A percentile compares a stretch with the other conserved stretches of the same genome.
Evolutionary conservation across 64 coral and sea anemone genomes (phyloP).

Genomic region (Trachythela sp.): DNA sequence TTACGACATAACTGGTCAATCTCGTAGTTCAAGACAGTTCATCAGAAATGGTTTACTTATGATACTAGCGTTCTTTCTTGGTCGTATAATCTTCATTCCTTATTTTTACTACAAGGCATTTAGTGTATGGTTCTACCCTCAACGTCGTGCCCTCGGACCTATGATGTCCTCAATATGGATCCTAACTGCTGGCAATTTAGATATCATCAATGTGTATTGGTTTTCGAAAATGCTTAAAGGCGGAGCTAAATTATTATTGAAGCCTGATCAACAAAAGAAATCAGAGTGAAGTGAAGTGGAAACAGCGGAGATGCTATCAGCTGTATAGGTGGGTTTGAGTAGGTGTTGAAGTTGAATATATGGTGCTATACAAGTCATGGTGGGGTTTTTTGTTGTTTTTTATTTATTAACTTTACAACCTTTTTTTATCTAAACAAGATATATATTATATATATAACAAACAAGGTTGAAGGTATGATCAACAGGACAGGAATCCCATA

Average conservation of each 20-base stretch:
- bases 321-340: neutral
- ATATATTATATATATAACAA: no score
- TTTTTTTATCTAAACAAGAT: no score
- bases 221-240: slow-evolving; percentile 79
- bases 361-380: no score
- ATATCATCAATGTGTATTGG: slow-evolving; percentile 90
- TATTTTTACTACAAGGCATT: slow-evolving; percentile 90
- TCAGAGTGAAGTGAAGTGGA: neutral
- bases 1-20: slow-evolving; percentile 49
- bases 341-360: no score
- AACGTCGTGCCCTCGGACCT: slow-evolving; percentile 50
- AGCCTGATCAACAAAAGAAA: slow-evolving; percentile 44
- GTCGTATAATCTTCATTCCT: slow-evolving; percentile 71
- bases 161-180: slow-evolving; percentile 65
- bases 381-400: no score
- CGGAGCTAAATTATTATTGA: slow-evolving; percentile 64
- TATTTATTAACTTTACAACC: no score
- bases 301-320: neutral
- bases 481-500: no score
- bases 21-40: slow-evolving; percentile 51
- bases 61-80: slow-evolving; percentile 71
- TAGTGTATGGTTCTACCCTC: slow-evolving; percentile 30
- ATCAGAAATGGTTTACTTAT: slow-evolving; percentile 64
- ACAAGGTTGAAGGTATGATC: no score
- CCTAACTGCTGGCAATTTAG: slow-evolving; percentile 57